Percentiles rank a stretch among this genome's conserved stretches.
Evolutionary conservation across 2,888 invertebrate species (phyloP).

Genomic region (Augiades crinisus): DNA sequence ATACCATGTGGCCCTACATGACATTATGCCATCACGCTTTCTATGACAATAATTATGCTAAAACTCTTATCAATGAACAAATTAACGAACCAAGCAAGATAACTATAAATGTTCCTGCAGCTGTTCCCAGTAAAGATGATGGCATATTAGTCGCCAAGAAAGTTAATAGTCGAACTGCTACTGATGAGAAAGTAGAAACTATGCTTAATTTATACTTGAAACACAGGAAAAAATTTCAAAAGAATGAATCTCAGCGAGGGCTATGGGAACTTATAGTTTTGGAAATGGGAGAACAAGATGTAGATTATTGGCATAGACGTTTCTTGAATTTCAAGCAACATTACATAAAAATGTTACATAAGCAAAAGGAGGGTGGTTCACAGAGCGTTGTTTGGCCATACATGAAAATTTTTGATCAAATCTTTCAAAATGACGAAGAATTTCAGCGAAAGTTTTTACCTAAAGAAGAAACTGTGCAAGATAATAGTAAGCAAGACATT

Average conservation of each 20-base stretch:
- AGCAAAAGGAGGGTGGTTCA: slow-evolving; percentile 43
- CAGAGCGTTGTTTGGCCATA: slow-evolving; percentile 62
- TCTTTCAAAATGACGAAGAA: slow-evolving; percentile 55
- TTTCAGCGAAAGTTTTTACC: slow-evolving; percentile 47
- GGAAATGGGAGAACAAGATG: slow-evolving; percentile 60
- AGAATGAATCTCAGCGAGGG: slow-evolving; percentile 50
- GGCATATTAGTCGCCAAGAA: slow-evolving; percentile 46
- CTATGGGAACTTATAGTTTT: slow-evolving; percentile 64
- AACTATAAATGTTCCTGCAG: slow-evolving; percentile 24
- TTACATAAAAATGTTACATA: slow-evolving; percentile 58
- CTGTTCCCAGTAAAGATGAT: slow-evolving; percentile 30
- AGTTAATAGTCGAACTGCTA: slow-evolving; percentile 34
- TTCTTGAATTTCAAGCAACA: slow-evolving; percentile 70
- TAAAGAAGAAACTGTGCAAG: neutral
- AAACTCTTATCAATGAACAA: slow-evolving; percentile 29
- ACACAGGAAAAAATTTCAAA: slow-evolving; percentile 51
- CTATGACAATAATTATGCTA: slow-evolving; percentile 46
- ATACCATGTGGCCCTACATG: slow-evolving; percentile 52
- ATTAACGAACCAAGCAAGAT: neutral
- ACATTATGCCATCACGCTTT: slow-evolving; percentile 63
- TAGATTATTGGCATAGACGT: slow-evolving; percentile 67
- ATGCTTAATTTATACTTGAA: slow-evolving; percentile 62
- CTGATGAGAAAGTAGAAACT: slow-evolving; percentile 54
- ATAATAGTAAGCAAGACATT: slow-evolving; percentile 16
- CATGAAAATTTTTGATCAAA: slow-evolving; percentile 60